These are phyloP conservation scores for Rostratula benghalensis DNA, from an alignment of 2,113 vertebrate genomes.

Conservation along the genomic window DNA sequence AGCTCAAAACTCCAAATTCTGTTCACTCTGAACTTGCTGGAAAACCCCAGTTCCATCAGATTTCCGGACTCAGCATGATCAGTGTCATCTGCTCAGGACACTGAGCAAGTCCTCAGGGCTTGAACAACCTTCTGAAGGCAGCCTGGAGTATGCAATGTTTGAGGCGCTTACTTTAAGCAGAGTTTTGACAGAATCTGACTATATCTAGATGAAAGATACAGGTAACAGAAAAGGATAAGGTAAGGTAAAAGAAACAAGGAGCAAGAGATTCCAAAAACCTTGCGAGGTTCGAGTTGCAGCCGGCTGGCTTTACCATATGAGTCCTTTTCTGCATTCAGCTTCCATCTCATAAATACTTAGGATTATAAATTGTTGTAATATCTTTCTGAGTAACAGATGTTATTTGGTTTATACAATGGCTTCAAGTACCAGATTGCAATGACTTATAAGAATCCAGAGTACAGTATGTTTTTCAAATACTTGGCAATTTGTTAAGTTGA, in stretches of 20 bases:
- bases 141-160: fast-evolving
- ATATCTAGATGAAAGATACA: no score
- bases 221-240: background rate
- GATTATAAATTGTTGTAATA: background rate
- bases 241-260: background rate
- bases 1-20: background rate
- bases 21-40: background rate
- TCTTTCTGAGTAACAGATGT: background rate
- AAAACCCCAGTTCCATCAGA: background rate
- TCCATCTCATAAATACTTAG: background rate
- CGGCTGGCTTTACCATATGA: background rate
- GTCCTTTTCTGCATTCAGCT: background rate
- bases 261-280: background rate
- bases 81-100: background rate
- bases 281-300: background rate
- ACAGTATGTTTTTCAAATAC: slow-evolving; percentile 22
- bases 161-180: background rate
- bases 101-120: background rate
- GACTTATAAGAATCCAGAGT: slow-evolving; percentile 13
- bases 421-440: slow-evolving; percentile 31
- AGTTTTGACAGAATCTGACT: background rate
- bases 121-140: background rate
- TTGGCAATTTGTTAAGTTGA: background rate
- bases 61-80: background rate
- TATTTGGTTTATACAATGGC: slow-evolving; percentile 35